These are phyloP conservation scores for Leptura quadrifasciata DNA, from an alignment of 2,888 invertebrate genomes.

Conservation along the genomic window DNA sequence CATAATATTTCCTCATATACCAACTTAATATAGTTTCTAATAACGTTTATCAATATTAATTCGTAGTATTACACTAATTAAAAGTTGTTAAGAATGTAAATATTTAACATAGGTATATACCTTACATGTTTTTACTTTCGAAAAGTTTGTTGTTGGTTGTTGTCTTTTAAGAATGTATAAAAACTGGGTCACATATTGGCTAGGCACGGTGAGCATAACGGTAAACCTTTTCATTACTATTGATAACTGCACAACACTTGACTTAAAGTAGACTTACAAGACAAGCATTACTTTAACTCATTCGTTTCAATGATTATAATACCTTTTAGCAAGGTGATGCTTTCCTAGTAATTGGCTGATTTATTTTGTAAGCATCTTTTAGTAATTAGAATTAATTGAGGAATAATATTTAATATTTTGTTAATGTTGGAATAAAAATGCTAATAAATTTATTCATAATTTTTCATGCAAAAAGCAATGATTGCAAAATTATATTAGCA, in stretches of 20 bases:
- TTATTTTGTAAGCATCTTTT: not conserved
- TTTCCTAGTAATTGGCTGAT: not conserved
- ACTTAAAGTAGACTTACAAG: not conserved
- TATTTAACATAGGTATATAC: not conserved
- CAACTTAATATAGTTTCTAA: not conserved
- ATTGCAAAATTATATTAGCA: no score
- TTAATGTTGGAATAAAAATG: no score
- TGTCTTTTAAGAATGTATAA: constrained; percentile 1
- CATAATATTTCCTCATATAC: not conserved
- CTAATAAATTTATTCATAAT: no score
- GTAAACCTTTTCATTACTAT: constrained; percentile 32
- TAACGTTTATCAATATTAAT: not conserved
- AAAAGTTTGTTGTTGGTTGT: not conserved
- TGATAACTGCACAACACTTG: constrained; percentile 34
- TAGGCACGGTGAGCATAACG: constrained; percentile 41
- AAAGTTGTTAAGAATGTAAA: not conserved
- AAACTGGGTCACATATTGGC: constrained; percentile 33
- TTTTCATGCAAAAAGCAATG: no score
- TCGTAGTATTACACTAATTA: not conserved
- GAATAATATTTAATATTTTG: no score
- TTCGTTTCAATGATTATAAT: not conserved
- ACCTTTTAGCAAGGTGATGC: not conserved
- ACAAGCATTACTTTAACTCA: not conserved
- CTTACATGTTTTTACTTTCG: constrained; percentile 27
- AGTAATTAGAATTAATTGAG: no score